These are phyloP conservation scores for Hippocampus zosterae DNA, from an alignment of 2,113 vertebrate species.

Conservation along the genomic window DNA sequence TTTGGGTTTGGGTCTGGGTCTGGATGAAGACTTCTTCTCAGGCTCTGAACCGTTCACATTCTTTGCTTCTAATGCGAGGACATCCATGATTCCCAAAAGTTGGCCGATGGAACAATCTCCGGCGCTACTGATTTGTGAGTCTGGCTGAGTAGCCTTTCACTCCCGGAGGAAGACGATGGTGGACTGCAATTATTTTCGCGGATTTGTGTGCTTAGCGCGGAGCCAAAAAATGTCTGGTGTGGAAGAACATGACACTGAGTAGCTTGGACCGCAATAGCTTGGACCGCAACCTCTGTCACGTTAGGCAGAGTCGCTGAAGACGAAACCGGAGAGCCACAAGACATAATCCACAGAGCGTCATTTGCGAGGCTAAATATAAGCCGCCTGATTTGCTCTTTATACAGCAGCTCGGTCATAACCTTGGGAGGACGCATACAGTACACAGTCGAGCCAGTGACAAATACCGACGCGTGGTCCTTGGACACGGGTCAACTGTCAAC, in stretches of 20 bases:
- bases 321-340: conserved; percentile 72
- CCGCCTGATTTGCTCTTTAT: conserved; percentile 63
- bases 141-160: conserved; percentile 38
- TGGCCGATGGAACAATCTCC: neutral
- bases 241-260: conserved; percentile 30
- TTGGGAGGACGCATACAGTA: conserved; percentile 53
- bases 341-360: conserved; percentile 70
- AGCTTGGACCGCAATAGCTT: conserved; percentile 33
- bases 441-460: conserved; percentile 42
- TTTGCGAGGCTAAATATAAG: conserved; percentile 77
- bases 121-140: neutral
- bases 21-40: conserved; percentile 49
- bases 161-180: conserved; percentile 20
- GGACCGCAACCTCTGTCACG: conserved; percentile 38
- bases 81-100: conserved; percentile 61
- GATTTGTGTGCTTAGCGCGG: neutral
- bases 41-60: conserved; percentile 29
- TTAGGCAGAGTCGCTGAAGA: conserved; percentile 63
- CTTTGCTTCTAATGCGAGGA: conserved; percentile 75
- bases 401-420: conserved; percentile 54
- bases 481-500: conserved; percentile 22
- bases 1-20: conserved; percentile 72
- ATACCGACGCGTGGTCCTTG: conserved; percentile 45
- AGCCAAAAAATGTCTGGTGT: conserved; percentile 1
- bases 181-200: conserved; percentile 18